These are phyloP conservation scores for Phyllostomus hastatus DNA, from an alignment of 2,113 vertebrate genomes.

Conservation along the genomic window DNA sequence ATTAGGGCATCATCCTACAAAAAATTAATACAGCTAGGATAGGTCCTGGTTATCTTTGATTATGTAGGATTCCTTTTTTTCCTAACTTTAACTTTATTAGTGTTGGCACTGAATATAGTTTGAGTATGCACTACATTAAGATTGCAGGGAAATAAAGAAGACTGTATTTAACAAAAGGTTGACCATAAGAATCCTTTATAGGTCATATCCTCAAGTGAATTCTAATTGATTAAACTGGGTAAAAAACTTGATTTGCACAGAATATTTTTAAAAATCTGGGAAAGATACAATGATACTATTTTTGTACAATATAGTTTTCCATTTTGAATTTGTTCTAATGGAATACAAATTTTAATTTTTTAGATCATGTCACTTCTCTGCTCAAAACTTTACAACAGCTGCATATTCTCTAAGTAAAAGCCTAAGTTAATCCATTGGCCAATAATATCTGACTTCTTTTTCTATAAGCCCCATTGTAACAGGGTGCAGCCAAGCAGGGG, in stretches of 20 bases:
- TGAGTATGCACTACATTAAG: neutral
- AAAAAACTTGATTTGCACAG: neutral
- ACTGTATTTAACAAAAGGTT: neutral
- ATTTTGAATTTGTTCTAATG: neutral
- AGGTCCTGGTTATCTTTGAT: neutral
- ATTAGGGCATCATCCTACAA: neutral
- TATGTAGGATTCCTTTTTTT: neutral
- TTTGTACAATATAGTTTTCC: neutral
- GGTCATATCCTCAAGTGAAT: neutral
- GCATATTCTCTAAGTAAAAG: neutral
- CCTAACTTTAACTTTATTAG: neutral
- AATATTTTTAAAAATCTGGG: neutral
- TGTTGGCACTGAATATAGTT: neutral
- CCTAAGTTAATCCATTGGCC: neutral
- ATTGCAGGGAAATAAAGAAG: neutral
- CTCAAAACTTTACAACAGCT: neutral
- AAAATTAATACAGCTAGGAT: neutral
- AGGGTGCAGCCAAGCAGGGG: too few relatives aligned
- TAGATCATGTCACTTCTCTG: neutral
- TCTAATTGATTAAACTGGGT: neutral
- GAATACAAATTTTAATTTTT: constrained; percentile 11
- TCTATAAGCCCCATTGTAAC: neutral
- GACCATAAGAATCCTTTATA: neutral
- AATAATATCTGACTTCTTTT: neutral
- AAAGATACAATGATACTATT: neutral